Evolutionary conservation across 2,797 vertebrate genomes (phyloP).

Genomic region (Falco cherrug): DNA sequence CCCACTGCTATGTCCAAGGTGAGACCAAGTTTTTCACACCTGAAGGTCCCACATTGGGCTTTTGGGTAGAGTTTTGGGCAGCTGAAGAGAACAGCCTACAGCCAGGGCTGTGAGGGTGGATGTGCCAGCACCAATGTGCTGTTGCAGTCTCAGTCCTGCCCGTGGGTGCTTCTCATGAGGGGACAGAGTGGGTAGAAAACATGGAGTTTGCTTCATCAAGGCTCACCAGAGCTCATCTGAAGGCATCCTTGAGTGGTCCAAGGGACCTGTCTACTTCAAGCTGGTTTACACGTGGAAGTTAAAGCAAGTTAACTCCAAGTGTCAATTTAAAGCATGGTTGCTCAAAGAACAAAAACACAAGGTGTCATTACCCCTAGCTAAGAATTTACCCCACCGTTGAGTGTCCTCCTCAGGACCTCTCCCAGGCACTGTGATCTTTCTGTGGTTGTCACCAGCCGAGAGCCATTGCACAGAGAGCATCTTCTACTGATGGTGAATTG

Average conservation of each 20-base stretch:
- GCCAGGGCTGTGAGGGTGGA: neutral
- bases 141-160: neutral
- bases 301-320: slow-evolving; percentile 21
- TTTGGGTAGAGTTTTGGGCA: neutral
- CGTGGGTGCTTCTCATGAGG: neutral
- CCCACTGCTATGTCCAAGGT: neutral
- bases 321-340: neutral
- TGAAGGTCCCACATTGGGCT: neutral
- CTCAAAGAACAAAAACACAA: slow-evolving; percentile 26
- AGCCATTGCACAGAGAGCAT: neutral
- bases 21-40: neutral
- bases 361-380: neutral
- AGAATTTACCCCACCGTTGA: neutral
- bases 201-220: neutral
- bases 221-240: slow-evolving; percentile 36
- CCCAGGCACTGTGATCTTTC: neutral
- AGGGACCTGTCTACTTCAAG: neutral
- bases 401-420: slow-evolving; percentile 19
- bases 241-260: neutral
- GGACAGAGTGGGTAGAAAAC: neutral
- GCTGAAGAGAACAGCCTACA: neutral
- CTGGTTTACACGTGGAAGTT: neutral
- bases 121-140: neutral
- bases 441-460: neutral
- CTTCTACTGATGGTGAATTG: neutral